phyloP scores from a whole-genome alignment of 2,797 vertebrate species.

The Gorsachius magnificus region DNA sequence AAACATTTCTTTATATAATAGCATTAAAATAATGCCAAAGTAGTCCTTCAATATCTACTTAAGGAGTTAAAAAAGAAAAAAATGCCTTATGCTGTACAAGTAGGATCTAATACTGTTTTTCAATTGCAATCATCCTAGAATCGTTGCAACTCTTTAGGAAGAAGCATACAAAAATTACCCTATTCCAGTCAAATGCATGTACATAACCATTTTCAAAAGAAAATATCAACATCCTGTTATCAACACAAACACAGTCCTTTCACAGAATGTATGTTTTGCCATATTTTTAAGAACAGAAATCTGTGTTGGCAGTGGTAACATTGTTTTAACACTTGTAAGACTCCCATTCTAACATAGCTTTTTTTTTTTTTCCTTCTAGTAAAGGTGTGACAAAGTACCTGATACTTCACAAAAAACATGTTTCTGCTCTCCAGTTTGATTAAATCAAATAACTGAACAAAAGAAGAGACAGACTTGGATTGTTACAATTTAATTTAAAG shows the following conservation, averaged over 20 bases:
- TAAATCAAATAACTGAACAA: neutral
- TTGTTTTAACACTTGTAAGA: neutral
- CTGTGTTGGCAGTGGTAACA: neutral
- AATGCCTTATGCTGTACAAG: neutral
- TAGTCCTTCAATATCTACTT: neutral
- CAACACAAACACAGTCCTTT: neutral
- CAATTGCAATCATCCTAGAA: neutral
- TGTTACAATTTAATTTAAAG: neutral
- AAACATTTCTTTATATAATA: constrained; percentile 31
- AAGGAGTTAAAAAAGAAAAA: neutral
- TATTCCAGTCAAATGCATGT: neutral
- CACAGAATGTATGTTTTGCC: accelerated
- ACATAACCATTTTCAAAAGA: neutral
- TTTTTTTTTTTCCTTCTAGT: neutral
- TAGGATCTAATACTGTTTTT: neutral
- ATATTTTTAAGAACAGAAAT: neutral
- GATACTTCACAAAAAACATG: neutral
- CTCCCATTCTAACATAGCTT: neutral
- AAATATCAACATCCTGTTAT: neutral
- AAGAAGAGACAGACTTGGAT: neutral
- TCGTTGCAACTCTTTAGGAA: neutral
- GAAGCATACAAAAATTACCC: neutral
- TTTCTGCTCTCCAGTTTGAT: neutral
- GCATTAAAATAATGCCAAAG: neutral
- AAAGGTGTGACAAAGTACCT: neutral